phyloP scores from a whole-genome alignment of 2,797 vertebrate species.

The Kryptopterus vitreolus region DNA sequence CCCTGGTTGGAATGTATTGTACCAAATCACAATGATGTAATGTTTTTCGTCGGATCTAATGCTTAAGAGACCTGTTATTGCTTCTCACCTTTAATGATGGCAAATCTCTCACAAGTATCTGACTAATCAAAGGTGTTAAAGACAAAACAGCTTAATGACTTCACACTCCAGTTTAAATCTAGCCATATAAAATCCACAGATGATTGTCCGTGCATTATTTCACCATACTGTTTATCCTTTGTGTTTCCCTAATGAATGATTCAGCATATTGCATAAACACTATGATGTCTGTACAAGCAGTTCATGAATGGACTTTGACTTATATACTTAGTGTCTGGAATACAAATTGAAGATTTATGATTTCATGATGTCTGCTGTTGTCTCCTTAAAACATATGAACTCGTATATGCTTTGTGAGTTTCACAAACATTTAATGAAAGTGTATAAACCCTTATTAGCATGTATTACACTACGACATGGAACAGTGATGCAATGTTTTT shows the following conservation, averaged over 20 bases:
- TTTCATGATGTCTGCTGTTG: too few relatives aligned
- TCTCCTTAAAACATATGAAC: too few relatives aligned
- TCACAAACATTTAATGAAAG: neutral
- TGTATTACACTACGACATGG: neutral
- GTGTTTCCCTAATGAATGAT: neutral
- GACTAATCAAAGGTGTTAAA: constrained; percentile 47
- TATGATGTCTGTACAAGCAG: neutral
- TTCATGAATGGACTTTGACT: too few relatives aligned
- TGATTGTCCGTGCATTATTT: neutral
- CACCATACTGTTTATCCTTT: constrained; percentile 27
- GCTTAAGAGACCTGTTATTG: constrained; percentile 28
- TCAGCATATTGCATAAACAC: neutral
- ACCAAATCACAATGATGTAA: constrained; percentile 11
- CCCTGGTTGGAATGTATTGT: neutral
- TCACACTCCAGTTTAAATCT: constrained; percentile 9
- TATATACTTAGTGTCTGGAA: too few relatives aligned
- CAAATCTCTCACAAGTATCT: constrained; percentile 29
- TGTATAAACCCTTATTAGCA: neutral
- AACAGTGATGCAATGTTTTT: constrained; percentile 25
- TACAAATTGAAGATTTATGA: too few relatives aligned
- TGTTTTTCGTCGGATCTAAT: neutral
- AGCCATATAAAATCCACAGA: neutral
- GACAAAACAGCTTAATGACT: constrained; percentile 6
- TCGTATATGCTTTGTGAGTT: too few relatives aligned
- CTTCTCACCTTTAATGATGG: neutral